phyloP scores from a whole-genome alignment of 1,140 invertebrate species.

The Megathymus violae region DNA sequence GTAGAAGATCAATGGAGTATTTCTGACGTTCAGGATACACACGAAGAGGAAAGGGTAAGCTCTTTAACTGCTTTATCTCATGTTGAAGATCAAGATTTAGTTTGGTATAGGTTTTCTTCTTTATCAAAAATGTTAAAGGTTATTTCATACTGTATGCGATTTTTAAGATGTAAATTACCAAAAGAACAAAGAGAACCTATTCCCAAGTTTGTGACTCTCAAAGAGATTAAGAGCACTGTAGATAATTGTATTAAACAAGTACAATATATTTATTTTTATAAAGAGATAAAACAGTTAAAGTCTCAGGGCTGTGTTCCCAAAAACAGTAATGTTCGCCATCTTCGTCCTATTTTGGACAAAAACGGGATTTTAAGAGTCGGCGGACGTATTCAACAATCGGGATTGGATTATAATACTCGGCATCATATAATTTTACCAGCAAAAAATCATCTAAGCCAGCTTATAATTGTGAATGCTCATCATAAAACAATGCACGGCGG shows the following conservation, averaged over 20 bases:
- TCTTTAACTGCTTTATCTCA: too few relatives aligned
- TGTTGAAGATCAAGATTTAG: neutral
- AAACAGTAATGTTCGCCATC: conserved; percentile 4
- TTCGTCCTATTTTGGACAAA: conserved; percentile 18
- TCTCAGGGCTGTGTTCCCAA: neutral
- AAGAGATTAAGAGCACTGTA: conserved; percentile 7
- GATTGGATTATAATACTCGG: conserved; percentile 5
- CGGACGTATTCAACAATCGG: conserved; percentile 5
- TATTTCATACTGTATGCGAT: conserved; percentile 34
- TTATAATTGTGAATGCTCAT: conserved; percentile 33
- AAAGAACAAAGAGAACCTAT: conserved; percentile 2
- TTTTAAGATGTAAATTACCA: conserved; percentile 1
- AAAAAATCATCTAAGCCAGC: conserved; percentile 24
- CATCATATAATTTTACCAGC: conserved; percentile 35
- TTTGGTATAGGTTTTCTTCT: conserved; percentile 35
- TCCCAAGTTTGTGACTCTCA: neutral
- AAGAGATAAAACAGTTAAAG: conserved; percentile 24
- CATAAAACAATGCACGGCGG: conserved; percentile 33
- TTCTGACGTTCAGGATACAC: conserved; percentile 23
- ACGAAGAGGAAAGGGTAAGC: conserved; percentile 35
- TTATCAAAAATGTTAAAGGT: conserved; percentile 34
- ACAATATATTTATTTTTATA: neutral
- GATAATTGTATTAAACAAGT: conserved; percentile 3
- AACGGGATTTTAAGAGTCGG: conserved; percentile 11
- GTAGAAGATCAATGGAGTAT: neutral